Evolutionary conservation across 35 echinoderm and acorn worm genomes (phyloP), one percentile per base, ranked within the genome.

Genomic region (Ptychodera flava): DNA sequence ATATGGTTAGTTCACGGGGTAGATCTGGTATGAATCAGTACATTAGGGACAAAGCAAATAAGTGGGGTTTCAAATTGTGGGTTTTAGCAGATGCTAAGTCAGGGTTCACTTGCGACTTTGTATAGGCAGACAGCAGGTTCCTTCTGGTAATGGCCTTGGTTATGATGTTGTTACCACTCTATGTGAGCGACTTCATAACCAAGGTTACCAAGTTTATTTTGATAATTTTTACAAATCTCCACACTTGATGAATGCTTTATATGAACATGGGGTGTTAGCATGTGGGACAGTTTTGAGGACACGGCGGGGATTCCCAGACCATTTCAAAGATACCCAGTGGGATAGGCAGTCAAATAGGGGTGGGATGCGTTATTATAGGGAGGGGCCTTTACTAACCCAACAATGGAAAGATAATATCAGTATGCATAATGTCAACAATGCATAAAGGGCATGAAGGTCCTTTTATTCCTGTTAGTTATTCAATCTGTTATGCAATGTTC

Each of bases 61-160:
- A 53, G 64, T 89, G 79, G 79, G 87, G 87, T 30, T 89, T 75
- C 80, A 89, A 89, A 29, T 77, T 89, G 14, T 89, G 79, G 79
- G 87, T 89, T 0, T 32, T 89, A 29, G 79, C 35, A 14, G 88
- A 90, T 83, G 77, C 81, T 33, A 88, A 35, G 29, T 83, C 36
- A 0, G 81, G 81, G 0, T 90, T 84, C 75, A 90, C 82, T 15
- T 90, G 16, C 35, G 81, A 84, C 31, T 90, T 90, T 90, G 82
- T 32, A 22, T 80, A 0, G 86, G 86, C n/a, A 28, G 16, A n/a
- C 16, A 27, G n/a, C 22, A 86, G 32, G 85, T 28, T 78, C 2
- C 34, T 6, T 86, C 45, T 16, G 36, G 32, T 28, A 32, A 86
- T 75, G 36, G 85, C 1, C 16, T 28, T 10, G 85, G 85, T 6